These are phyloP conservation scores for Trichoplusia ni DNA, from an alignment of 1,140 invertebrate species.

Conservation along the genomic window DNA sequence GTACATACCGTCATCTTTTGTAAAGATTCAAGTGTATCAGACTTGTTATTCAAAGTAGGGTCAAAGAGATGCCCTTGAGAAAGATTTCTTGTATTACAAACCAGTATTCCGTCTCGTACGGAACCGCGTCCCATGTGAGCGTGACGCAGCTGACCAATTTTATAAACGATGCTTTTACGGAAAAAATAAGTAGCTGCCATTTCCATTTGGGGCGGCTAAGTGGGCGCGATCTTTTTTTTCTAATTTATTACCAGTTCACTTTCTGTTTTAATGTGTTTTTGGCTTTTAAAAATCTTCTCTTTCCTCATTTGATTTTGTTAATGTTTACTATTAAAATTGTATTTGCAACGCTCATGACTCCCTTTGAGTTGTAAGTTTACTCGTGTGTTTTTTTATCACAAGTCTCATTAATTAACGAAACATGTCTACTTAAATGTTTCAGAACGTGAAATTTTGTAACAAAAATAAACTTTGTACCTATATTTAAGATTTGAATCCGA, in stretches of 20 bases:
- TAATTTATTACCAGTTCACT: conserved; percentile 48
- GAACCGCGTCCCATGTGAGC: not conserved
- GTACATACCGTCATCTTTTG: no score
- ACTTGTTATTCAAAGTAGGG: not conserved
- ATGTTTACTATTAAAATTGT: conserved; percentile 31
- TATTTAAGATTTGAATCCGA: not conserved
- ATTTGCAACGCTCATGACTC: conserved; percentile 10
- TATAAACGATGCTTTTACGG: conserved; percentile 67
- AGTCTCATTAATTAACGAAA: no score
- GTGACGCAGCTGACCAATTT: conserved; percentile 32
- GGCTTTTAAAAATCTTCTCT: conserved; percentile 44
- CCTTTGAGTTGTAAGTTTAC: conserved; percentile 7
- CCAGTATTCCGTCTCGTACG: conserved; percentile 8
- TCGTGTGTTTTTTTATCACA: conserved; percentile 3
- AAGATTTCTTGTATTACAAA: not conserved
- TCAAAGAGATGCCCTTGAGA: not conserved
- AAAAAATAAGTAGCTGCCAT: conserved; percentile 56
- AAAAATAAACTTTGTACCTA: no score
- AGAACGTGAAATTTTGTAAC: no score
- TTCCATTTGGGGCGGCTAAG: conserved; percentile 61
- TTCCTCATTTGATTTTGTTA: conserved; percentile 34
- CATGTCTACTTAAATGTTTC: no score
- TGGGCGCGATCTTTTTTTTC: conserved; percentile 45
- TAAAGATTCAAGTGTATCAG: no score
- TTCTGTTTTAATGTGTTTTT: conserved; percentile 48